These are phyloP conservation scores for Vireo griseus DNA, from an alignment of 2,797 vertebrate genomes.

Conservation along the genomic window DNA sequence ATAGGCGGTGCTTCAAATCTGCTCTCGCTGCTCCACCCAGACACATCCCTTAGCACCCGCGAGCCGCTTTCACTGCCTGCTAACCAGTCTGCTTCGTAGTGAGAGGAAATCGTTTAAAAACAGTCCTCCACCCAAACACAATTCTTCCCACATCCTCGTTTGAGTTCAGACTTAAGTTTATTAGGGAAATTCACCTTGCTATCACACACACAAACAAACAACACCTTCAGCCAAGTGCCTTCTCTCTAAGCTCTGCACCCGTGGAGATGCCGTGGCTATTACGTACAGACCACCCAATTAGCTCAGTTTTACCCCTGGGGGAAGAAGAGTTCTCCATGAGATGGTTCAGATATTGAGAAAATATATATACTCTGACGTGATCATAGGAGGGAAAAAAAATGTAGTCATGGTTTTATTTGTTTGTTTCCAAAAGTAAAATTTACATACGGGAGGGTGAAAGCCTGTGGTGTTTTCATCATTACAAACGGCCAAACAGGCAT, in stretches of 20 bases:
- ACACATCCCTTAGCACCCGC: not conserved
- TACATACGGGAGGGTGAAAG: not conserved
- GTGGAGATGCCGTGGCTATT: rapidly evolving
- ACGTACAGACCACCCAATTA: not conserved
- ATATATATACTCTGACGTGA: not conserved
- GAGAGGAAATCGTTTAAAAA: not conserved
- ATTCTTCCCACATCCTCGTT: not conserved
- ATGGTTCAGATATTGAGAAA: not conserved
- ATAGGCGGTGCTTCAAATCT: not conserved
- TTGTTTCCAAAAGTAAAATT: not conserved
- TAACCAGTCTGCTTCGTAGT: not conserved
- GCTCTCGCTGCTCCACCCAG: not conserved
- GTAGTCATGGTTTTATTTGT: not conserved
- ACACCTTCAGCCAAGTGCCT: not conserved
- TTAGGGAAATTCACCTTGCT: not conserved
- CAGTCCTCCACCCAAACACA: not conserved
- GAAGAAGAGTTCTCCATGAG: not conserved
- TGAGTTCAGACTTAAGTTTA: not conserved
- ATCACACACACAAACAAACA: not conserved
- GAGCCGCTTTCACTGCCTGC: not conserved
- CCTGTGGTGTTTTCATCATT: not conserved
- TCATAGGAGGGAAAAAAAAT: rapidly evolving
- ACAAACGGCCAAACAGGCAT: not conserved
- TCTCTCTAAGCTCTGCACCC: not conserved
- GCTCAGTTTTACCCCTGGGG: not conserved